Base-by-base conservation (phyloP, 2,888 invertebrate species). In the Limnephilus lunatus region DNA sequence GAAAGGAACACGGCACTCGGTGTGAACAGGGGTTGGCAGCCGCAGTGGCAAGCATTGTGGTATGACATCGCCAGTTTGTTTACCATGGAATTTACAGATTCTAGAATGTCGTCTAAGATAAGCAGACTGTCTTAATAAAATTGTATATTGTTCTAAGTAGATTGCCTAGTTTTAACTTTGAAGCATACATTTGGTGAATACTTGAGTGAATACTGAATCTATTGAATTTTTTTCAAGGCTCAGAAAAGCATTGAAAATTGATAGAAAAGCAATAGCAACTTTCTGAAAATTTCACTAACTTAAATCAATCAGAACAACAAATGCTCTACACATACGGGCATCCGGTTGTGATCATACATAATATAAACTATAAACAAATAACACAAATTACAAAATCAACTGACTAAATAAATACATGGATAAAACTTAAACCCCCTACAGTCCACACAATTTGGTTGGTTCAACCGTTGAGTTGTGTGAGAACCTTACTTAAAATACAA, bases 1-100 rank as follows among this genome's bases (percentile, higher is more conserved):
- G 30, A 94, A 93, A 81, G 32, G 44, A 87, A 91, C 85, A 68
- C 68, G 68, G 68, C 68, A 68, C 68, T 68, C 68, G 19, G 68
- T 68, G 68, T 68, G 68, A 68, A 68, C 68, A 68, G 68, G 68
- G 68, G 25, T 68, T 68, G 68, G 68, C 68, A 68, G 68, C 25
- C 68, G 25, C 25, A 68, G 25, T 9, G 68, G 68, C 68, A 68
- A 68, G 68, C n/a, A 25, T 68, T 68, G 25, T 68, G 68, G n/a
- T n/a, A 68, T 68, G 25, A 7, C 9, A 68, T n/a, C 9, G 68
- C 7, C 68, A 68, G 25, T 25, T 68, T 68, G 9, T 68, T 25
- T 68, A 68, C 25, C 53, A 68, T 25, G 53, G 53, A 68, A 25
- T 68, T 68, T 19, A 68, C 53, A 68, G 19, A 68, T 68, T 68